phyloP scores from a whole-genome alignment of 2,113 vertebrate genomes.

The Acrocephalus kingi region DNA sequence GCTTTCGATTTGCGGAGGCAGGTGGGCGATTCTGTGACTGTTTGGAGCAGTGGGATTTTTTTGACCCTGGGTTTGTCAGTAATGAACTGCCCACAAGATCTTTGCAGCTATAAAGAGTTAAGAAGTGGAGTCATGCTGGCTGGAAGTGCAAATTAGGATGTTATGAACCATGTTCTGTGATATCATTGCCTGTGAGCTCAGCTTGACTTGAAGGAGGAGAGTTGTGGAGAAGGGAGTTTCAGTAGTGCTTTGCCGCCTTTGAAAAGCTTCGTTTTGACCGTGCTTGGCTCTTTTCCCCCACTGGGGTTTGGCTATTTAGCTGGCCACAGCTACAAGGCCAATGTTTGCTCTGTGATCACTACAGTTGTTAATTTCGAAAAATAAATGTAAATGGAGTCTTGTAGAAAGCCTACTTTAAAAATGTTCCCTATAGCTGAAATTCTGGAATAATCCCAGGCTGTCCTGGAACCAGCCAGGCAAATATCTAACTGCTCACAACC shows the following conservation, averaged over 20 bases:
- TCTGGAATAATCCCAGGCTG: background rate
- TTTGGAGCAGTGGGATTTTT: background rate
- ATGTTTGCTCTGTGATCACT: background rate
- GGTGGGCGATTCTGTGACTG: background rate
- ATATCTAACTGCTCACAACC: background rate
- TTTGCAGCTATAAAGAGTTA: background rate
- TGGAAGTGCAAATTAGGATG: background rate
- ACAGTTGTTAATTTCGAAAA: constrained; percentile 35
- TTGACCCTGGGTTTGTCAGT: background rate
- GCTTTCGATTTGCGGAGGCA: background rate
- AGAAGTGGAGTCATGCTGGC: accelerated
- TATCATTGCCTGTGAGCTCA: background rate
- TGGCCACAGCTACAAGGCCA: background rate
- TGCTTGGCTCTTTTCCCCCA: background rate
- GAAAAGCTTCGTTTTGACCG: background rate
- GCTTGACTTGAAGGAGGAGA: constrained; percentile 29
- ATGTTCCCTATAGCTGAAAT: background rate
- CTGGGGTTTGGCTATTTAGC: background rate
- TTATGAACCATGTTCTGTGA: background rate
- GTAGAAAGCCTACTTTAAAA: background rate
- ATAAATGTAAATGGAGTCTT: constrained; percentile 5
- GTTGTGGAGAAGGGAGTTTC: background rate
- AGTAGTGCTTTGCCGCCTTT: background rate
- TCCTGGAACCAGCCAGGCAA: background rate
- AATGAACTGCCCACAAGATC: background rate